phyloP scores from a whole-genome alignment of 2,888 invertebrate genomes.

The Cyaniris semiargus region DNA sequence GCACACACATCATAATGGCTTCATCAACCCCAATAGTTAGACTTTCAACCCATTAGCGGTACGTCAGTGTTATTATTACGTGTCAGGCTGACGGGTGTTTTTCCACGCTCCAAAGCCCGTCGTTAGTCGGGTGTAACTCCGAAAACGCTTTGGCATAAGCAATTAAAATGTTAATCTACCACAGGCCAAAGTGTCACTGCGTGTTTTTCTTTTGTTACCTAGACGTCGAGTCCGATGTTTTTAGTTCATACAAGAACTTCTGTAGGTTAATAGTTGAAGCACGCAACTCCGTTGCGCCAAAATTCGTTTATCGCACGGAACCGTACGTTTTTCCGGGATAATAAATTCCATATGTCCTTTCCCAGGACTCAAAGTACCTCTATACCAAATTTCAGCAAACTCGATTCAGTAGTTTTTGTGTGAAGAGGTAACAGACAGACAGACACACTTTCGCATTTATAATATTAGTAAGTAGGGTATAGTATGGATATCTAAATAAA shows the following conservation, averaged over 20 bases:
- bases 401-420: too few species aligned
- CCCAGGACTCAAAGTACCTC: too few species aligned
- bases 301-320: too few species aligned
- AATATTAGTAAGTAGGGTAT: too few species aligned
- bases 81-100: conserved; percentile 15
- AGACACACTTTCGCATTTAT: too few species aligned
- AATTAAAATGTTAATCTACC: conserved; percentile 43
- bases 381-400: too few species aligned
- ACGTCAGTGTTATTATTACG: conserved; percentile 12
- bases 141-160: conserved; percentile 41
- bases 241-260: neutral
- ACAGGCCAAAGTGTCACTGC: conserved; percentile 10
- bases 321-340: too few species aligned
- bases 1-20: neutral
- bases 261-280: neutral
- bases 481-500: too few species aligned
- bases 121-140: conserved; percentile 37
- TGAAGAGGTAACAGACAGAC: too few species aligned
- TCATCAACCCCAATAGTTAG: neutral
- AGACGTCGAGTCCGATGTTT: neutral
- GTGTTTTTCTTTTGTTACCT: conserved; percentile 5
- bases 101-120: conserved; percentile 28
- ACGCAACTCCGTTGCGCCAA: too few species aligned
- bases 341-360: too few species aligned
- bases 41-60: conserved; percentile 14